phyloP scores from a whole-genome alignment of 37 sponge, comb jelly and placozoan species.

The Ianthella basta region DNA sequence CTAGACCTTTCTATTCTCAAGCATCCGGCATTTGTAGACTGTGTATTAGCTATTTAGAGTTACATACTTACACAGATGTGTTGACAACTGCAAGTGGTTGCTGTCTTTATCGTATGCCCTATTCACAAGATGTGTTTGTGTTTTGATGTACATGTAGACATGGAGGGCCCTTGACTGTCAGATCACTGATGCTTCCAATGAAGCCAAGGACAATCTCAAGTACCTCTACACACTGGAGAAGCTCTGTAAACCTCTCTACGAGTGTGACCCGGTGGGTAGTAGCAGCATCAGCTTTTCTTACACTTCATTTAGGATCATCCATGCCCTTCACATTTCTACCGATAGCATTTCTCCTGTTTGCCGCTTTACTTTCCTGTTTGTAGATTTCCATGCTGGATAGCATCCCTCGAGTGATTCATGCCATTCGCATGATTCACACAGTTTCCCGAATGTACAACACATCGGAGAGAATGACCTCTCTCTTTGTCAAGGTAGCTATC shows the following conservation, averaged over 20 bases:
- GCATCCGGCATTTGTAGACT: no score
- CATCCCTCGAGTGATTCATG: constrained; percentile 84
- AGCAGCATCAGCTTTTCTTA: background rate
- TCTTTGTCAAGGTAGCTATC: constrained; percentile 92
- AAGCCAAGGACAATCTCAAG: constrained; percentile 93
- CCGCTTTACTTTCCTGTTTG: background rate
- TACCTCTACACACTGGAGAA: constrained; percentile 83
- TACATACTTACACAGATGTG: no score
- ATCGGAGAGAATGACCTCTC: constrained; percentile 94
- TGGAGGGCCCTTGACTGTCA: constrained; percentile 79
- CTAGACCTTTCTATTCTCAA: no score
- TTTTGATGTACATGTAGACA: constrained; percentile 26
- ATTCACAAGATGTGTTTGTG: no score
- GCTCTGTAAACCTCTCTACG: constrained; percentile 83
- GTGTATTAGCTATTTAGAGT: no score
- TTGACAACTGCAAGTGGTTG: no score
- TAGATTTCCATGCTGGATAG: constrained; percentile 74
- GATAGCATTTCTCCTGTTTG: background rate
- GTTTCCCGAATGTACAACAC: constrained; percentile 94
- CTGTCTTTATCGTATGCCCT: no score
- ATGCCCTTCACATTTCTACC: no score
- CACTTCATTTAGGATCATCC: background rate
- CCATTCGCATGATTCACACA: constrained; percentile 91
- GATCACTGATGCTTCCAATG: constrained; percentile 94
- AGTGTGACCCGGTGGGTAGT: constrained; percentile 62